A percentile compares a stretch with the other conserved stretches of the same genome.
phyloP scores from a whole-genome alignment of 2,797 vertebrate genomes.

The Taeniopygia guttata region DNA sequence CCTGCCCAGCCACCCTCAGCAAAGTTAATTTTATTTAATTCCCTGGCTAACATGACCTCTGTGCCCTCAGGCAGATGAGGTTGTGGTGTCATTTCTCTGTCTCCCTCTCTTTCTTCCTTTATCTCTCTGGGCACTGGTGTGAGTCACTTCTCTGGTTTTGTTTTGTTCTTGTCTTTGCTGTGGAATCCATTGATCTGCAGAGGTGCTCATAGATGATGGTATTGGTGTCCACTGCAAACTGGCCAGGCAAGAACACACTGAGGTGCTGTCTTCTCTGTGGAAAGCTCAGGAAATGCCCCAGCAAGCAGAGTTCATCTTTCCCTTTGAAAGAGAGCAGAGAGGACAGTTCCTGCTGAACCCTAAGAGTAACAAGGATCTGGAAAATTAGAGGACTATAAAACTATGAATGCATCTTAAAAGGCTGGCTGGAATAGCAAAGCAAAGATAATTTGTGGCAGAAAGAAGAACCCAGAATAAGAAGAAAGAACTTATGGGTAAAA shows the following conservation, averaged over 20 bases:
- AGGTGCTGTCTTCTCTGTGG: background rate
- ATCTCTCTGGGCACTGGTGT: background rate
- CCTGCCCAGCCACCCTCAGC: background rate
- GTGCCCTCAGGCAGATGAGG: background rate
- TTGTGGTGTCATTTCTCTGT: background rate
- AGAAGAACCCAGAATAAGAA: background rate
- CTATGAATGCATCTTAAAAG: background rate
- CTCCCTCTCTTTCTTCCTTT: background rate
- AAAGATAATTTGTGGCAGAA: background rate
- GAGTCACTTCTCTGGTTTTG: background rate
- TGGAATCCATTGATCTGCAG: background rate
- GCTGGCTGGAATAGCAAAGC: background rate
- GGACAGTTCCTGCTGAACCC: background rate
- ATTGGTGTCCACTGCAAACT: background rate
- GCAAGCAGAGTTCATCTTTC: background rate
- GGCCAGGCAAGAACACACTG: fast-evolving
- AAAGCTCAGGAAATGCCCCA: background rate
- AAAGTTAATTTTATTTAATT: background rate
- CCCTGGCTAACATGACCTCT: background rate
- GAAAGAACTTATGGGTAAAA: background rate
- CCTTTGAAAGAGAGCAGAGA: background rate
- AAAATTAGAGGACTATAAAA: background rate
- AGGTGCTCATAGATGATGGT: background rate
- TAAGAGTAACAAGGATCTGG: background rate
- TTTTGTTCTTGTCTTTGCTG: background rate